Percentiles rank a stretch among this genome's conserved stretches.
Conservation (phyloP, 2,113 vertebrate genomes). For the Myanophis thanlyinensis region DNA sequence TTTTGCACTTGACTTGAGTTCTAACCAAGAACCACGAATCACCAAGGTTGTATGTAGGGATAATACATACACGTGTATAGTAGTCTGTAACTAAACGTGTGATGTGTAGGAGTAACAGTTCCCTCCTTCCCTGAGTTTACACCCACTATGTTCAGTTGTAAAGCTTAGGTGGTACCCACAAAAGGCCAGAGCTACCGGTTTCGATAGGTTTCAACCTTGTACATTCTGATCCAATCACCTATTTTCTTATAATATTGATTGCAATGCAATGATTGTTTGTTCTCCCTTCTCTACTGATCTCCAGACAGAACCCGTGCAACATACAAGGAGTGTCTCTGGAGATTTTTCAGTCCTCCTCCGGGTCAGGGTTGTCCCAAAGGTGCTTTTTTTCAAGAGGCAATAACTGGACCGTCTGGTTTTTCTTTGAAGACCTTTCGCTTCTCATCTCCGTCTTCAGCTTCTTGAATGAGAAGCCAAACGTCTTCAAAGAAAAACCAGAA, state of each 20-base stretch:
- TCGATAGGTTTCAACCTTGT: not conserved
- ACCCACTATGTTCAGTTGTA: not conserved
- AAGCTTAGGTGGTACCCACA: not conserved
- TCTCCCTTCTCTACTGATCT: not conserved
- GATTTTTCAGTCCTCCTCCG: too few relatives aligned
- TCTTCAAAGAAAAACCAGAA: too few relatives aligned
- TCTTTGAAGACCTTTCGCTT: too few relatives aligned
- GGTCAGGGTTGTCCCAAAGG: too few relatives aligned
- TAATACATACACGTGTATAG: not conserved
- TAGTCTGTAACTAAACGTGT: not conserved
- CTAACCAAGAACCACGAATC: not conserved
- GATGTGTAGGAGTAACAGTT: not conserved
- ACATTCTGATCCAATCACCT: not conserved
- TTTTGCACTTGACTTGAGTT: not conserved
- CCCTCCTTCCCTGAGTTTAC: conserved; percentile 34
- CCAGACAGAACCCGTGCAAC: not conserved
- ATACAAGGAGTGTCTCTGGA: too few relatives aligned
- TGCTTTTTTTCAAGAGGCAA: too few relatives aligned
- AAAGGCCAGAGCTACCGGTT: not conserved
- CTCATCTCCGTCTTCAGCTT: too few relatives aligned
- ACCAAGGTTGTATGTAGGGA: not conserved
- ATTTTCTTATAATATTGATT: not conserved
- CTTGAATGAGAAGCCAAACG: too few relatives aligned
- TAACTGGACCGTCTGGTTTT: too few relatives aligned
- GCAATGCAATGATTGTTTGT: not conserved